Base-by-base conservation (phyloP, 2,113 vertebrate genomes). In the Channa argus region DNA sequence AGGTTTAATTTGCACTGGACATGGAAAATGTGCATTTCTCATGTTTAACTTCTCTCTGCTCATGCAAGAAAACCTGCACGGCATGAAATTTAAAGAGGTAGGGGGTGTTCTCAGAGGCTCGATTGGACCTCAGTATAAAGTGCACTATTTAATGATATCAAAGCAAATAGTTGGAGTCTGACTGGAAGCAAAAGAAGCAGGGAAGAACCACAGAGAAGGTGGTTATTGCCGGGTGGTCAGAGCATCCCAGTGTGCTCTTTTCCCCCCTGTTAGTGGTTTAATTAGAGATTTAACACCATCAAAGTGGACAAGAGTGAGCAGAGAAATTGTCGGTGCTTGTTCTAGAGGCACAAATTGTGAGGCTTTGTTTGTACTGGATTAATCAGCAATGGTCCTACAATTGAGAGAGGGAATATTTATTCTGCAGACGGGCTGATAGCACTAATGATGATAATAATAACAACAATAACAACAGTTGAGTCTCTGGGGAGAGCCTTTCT, bases 361-460 rank as follows among this genome's bases (percentile, higher is more conserved):
- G 55, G 59, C 65, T 74, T 83, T 89, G 76, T 91, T 91, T 81
- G 84, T 74, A 63, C 74, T 53, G 87, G 79, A 86, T 87, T 91
- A 89, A 91, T 89, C 85, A 83, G 80, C 79, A 79, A 84, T 77
- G 72, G 71, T 83, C 79, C 77, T 71, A 67, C 71, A 85, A 78
- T 76, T 67, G 61, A 80, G 59, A 75, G 76, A 52, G 9, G 11
- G 74, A 77, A 82, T 89, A 91, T 89, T 91, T 91, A 89, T 88
- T 85, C 80, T 71, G 77, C 88, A 86, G 86, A 86, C 78, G 79
- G 67, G 75, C 80, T 78, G 83, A 85, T 84, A 85, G 75, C 80
- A 34, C 77, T 86, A 90, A 93, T 88, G 89, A 93, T 90, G 89
- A 86, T 89, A 80, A 91, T 88, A 88, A 92, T 83, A 90, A 92